These are phyloP conservation scores for Chrysopilus asiliformis DNA, from an alignment of 2,888 invertebrate genomes.

Conservation along the genomic window DNA sequence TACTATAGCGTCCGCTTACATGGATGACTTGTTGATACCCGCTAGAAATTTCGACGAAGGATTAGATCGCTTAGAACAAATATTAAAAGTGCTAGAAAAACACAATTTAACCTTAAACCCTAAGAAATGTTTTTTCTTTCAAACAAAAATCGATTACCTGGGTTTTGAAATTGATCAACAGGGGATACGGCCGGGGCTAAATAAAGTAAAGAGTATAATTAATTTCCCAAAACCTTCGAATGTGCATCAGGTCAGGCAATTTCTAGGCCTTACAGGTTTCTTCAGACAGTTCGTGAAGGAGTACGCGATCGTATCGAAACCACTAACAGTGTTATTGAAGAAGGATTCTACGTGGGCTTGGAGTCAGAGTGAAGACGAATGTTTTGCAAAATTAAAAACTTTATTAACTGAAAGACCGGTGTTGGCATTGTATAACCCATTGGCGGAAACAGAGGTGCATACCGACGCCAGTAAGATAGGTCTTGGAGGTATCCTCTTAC, in stretches of 20 bases:
- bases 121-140: constrained; percentile 11
- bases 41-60: constrained; percentile 4
- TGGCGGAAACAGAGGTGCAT: constrained; percentile 15
- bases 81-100: constrained; percentile 5
- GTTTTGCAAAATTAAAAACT: neutral
- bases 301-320: constrained; percentile 15
- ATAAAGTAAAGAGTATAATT: constrained; percentile 17
- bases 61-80: constrained; percentile 6
- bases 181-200: constrained; percentile 15
- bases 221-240: constrained; percentile 14
- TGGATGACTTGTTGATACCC: constrained; percentile 11
- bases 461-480: no score
- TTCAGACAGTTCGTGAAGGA: constrained; percentile 19
- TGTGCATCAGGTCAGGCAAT: constrained; percentile 18
- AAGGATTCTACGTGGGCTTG: constrained; percentile 8
- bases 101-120: constrained; percentile 8
- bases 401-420: neutral
- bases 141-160: constrained; percentile 9
- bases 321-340: constrained; percentile 12
- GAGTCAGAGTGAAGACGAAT: constrained; percentile 15
- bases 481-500: constrained; percentile 17
- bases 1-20: constrained; percentile 6
- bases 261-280: constrained; percentile 20
- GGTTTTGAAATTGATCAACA: constrained; percentile 15
- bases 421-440: neutral